Conservation (phyloP, 2,888 invertebrate species). For the Notocelia uddmanniana region DNA sequence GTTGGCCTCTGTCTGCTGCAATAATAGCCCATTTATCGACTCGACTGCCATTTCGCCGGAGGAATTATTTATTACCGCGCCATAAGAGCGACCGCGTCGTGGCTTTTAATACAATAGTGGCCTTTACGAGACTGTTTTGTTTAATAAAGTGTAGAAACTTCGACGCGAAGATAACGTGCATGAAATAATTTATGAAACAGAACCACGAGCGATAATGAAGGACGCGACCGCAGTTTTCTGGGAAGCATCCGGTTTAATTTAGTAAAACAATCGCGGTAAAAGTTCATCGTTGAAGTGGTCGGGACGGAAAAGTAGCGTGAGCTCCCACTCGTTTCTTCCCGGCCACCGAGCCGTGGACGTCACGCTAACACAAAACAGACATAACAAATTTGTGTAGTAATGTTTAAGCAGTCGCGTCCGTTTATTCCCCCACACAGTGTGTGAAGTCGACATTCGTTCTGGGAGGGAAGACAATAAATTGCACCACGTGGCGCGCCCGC, state of each 20-base stretch:
- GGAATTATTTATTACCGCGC: conserved; percentile 81
- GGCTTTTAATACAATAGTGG: conserved; percentile 77
- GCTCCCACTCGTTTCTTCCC: conserved; percentile 37
- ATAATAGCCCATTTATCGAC: conserved; percentile 83
- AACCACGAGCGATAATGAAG: conserved; percentile 75
- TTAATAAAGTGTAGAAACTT: conserved; percentile 77
- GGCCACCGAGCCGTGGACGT: conserved; percentile 39
- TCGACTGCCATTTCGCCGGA: conserved; percentile 74
- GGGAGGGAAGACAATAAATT: conserved; percentile 74
- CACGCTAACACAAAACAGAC: conserved; percentile 35
- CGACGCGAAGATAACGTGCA: conserved; percentile 67
- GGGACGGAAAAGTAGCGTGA: conserved; percentile 32
- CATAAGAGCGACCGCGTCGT: conserved; percentile 67
- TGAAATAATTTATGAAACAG: conserved; percentile 80
- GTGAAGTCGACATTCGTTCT: conserved; percentile 57
- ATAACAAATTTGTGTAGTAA: conserved; percentile 31
- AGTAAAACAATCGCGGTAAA: conserved; percentile 62
- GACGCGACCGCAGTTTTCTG: conserved; percentile 68
- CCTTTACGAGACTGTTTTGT: conserved; percentile 73
- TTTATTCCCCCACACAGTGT: conserved; percentile 44
- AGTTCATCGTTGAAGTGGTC: conserved; percentile 57
- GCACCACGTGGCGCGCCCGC: conserved; percentile 61
- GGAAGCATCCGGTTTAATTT: conserved; percentile 58
- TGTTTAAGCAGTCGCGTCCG: conserved; percentile 27
- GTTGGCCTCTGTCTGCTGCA: conserved; percentile 79